Base-by-base conservation (phyloP, 2,113 vertebrate species). In the Nycticebus coucang region DNA sequence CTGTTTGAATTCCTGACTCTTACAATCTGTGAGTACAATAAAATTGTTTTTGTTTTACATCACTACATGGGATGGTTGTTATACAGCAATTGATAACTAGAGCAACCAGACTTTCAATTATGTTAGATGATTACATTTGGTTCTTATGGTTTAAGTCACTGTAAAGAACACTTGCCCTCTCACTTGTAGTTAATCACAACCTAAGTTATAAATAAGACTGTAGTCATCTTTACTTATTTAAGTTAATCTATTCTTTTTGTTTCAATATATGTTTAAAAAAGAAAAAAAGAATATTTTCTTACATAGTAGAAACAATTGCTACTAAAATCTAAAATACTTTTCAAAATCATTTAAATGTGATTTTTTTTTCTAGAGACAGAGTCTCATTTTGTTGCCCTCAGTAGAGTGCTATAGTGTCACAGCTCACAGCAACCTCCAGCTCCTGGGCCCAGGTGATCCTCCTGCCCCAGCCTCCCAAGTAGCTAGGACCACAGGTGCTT, bases 261-360 rank as follows among this genome's bases (percentile, higher is more conserved):
- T 96, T 79, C 89, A 89, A 89, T 59, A 68, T 80, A 11, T 60
- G n/a, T 77, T 71, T 88, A 35, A 94, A 83, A 5, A 77, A 41
- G 55, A 80, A 37, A n/a, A 78, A 41, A 78, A 18, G 30, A 91
- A 59, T 81, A 28, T 68, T 60, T 91, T 91, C 50, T 77, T 72
- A 88, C 28, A 66, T 35, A 71, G 41, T 81, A 45, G 30, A 75
- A 86, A 90, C 9, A 62, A 86, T 59, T 96, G 74, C 66, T 78
- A 60, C 75, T 60, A 59, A 92, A 81, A 86, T 85, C 84, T 60
- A 55, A 96, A 93, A 75, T 55, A 2, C 41, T 77, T 57, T 86
- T 57, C 89, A 60, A 90, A 90, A 77, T 95, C 37, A 53, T 37
- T 30, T 81, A 50, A 10, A 50, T 50, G 45, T 50, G 45, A 50